Base-by-base conservation (phyloP, 1,140 invertebrate species). In the Papilio polyxenes region DNA sequence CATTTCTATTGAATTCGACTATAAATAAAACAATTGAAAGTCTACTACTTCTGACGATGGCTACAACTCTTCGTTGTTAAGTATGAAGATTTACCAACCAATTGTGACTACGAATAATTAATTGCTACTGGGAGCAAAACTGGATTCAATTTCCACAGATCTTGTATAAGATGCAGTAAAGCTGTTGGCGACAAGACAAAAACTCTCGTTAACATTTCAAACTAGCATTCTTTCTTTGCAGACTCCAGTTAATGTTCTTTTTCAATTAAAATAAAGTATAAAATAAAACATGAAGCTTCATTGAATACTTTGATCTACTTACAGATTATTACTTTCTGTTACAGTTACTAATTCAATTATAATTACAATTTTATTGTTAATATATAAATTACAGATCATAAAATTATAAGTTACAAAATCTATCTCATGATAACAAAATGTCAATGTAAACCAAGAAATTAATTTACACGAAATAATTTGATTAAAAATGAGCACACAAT, bases 91-190 rank as follows among this genome's bases (percentile, higher is more conserved):
- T 5, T 72, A 59, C 31, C 3, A 17, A 37, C n/a, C n/a, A 62
- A 62, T 62, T 62, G 59, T 20, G 59, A 62, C 65, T 37, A 7
- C 65, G 65, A 37, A 31, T 72, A 72, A 72, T 72, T 72, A 72
- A 72, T 10, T 15, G 31, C 5, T 31, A 72, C 65, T 17, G 13
- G 65, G 11, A 37, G 23, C 13, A 5, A 72, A 72, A 72, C 65
- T 11, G 23, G 65, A 69, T 69, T 69, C 65, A 69, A 69, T 69
- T 69, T 69, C 11, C 65, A 37, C 23, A 13, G 23, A 69, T 69
- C 65, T 69, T 69, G 65, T 69, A 69, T 6, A 69, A 69, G 65
- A 69, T 69, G 65, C 10, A 69, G 65, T 6, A 69, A 37, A 69
- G 65, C 65, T 69, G 65, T 69, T 69, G 31, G 3, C 13, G 23